Evolutionary conservation across 2,113 vertebrate species (phyloP).

Genomic region (Chunga burmeisteri): DNA sequence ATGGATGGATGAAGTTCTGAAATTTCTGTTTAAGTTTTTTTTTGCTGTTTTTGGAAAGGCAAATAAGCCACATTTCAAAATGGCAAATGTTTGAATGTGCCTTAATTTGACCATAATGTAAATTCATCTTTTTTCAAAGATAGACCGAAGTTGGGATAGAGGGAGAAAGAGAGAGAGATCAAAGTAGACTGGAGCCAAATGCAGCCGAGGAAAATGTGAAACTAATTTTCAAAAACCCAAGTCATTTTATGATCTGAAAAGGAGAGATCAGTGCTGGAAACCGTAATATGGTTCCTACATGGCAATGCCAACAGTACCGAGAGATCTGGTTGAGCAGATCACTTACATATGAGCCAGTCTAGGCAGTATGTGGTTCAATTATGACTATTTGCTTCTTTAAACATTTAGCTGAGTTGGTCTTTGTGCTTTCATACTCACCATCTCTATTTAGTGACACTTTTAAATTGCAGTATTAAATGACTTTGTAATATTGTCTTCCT

Average conservation of each 20-base stretch:
- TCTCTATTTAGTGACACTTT: neutral
- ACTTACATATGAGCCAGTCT: neutral
- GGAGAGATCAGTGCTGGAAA: neutral
- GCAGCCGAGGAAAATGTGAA: neutral
- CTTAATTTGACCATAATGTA: neutral
- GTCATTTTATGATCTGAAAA: neutral
- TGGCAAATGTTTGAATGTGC: neutral
- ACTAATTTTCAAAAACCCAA: neutral
- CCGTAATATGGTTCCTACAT: neutral
- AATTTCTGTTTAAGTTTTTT: neutral
- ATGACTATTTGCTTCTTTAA: neutral
- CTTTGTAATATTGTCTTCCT: neutral
- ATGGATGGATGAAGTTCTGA: neutral
- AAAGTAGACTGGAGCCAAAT: neutral
- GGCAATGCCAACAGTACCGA: neutral
- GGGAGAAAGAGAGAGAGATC: neutral
- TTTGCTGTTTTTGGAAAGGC: neutral
- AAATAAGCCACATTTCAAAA: neutral
- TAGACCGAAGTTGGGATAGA: neutral
- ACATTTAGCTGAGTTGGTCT: neutral
- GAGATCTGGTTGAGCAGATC: neutral
- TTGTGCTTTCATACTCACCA: neutral
- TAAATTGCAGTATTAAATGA: neutral
- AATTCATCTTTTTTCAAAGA: neutral
- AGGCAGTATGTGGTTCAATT: neutral